Conservation (phyloP, 2,113 vertebrate genomes). For the Rhynchopsitta pachyrhyncha region DNA sequence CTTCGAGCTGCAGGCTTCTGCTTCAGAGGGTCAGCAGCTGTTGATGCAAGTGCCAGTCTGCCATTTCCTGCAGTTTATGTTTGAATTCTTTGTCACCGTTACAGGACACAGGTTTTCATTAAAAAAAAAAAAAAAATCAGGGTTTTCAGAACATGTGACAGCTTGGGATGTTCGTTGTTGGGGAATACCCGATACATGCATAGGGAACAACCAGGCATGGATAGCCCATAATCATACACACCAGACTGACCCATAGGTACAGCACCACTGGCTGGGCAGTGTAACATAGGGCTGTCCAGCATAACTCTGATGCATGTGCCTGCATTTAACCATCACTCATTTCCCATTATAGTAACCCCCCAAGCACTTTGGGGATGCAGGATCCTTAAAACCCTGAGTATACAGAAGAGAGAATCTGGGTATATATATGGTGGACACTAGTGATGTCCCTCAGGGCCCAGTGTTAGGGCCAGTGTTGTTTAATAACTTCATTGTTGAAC, state of each 20-base stretch:
- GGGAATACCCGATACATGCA: not conserved
- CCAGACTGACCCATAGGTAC: fast-evolving
- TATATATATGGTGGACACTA: not conserved
- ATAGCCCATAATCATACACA: fast-evolving
- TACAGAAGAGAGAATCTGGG: not conserved
- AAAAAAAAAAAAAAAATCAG: not conserved
- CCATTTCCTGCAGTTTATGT: not conserved
- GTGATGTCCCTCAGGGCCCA: not conserved
- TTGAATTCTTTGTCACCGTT: not conserved
- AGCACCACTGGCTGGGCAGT: not conserved
- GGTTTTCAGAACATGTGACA: not conserved
- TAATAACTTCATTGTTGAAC: not conserved
- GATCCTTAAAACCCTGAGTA: not conserved
- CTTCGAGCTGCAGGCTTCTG: not conserved
- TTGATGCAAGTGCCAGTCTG: not conserved
- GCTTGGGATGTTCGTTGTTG: not conserved
- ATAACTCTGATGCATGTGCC: not conserved
- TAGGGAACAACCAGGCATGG: not conserved
- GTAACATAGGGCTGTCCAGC: not conserved
- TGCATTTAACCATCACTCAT: not conserved
- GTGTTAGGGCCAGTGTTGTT: not conserved
- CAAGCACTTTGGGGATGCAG: not conserved
- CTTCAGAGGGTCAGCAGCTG: not conserved
- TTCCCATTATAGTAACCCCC: not conserved
- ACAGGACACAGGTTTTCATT: not conserved